These are phyloP conservation scores for Hypsopygia costalis DNA, from an alignment of 2,888 invertebrate genomes.

Conservation along the genomic window DNA sequence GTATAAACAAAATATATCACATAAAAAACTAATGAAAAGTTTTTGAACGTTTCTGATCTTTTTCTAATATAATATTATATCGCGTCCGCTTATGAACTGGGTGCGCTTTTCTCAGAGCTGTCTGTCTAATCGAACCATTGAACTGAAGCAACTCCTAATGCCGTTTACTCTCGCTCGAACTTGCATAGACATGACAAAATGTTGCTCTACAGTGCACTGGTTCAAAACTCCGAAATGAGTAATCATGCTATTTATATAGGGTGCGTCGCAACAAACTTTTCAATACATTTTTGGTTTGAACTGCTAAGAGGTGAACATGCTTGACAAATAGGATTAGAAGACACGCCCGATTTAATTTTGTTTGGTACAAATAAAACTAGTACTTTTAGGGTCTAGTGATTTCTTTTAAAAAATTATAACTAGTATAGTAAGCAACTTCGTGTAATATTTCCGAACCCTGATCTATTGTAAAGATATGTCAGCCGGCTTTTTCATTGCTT, in stretches of 20 bases:
- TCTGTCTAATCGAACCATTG: slow-evolving; percentile 40
- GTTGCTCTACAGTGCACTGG: slow-evolving; percentile 18
- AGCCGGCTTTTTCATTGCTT: too few relatives aligned
- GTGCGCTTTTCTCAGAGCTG: background rate
- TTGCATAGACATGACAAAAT: slow-evolving; percentile 32
- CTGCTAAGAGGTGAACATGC: background rate
- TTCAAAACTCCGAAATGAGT: slow-evolving; percentile 15
- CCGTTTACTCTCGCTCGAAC: slow-evolving; percentile 48
- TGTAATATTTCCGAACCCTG: too few relatives aligned
- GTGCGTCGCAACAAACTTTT: background rate
- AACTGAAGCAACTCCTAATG: slow-evolving; percentile 49
- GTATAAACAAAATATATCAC: too few relatives aligned
- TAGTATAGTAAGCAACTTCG: too few relatives aligned
- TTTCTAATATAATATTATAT: too few relatives aligned
- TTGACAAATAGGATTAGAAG: background rate
- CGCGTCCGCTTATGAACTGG: slow-evolving; percentile 1
- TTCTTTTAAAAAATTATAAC: too few relatives aligned
- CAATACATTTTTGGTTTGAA: background rate
- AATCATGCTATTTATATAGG: slow-evolving; percentile 4
- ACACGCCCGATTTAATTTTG: background rate
- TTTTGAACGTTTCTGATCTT: too few relatives aligned
- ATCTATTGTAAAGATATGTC: too few relatives aligned
- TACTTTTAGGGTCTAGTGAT: too few relatives aligned
- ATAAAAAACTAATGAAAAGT: too few relatives aligned
- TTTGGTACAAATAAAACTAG: too few relatives aligned